Evolutionary conservation across 2,888 invertebrate species (phyloP).

Genomic region (Quadriops clusia): DNA sequence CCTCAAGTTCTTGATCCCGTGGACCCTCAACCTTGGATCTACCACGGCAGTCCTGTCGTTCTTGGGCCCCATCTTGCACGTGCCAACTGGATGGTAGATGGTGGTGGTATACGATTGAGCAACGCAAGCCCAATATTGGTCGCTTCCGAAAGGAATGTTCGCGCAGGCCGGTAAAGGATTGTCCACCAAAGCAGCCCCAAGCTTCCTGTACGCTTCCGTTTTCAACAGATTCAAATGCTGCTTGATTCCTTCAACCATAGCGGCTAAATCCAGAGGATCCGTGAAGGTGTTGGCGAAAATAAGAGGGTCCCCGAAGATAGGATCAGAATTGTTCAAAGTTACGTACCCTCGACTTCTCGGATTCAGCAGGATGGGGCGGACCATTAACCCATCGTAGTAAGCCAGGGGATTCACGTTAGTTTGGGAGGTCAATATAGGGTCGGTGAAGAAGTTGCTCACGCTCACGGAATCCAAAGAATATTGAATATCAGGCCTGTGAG

Average conservation of each 20-base stretch:
- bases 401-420: slow-evolving; percentile 43
- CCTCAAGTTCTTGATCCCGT: slow-evolving; percentile 49
- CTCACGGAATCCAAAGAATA: slow-evolving; percentile 49
- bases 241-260: slow-evolving; percentile 48
- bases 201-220: slow-evolving; percentile 45
- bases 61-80: slow-evolving; percentile 58
- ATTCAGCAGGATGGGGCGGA: slow-evolving; percentile 48
- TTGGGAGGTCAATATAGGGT: slow-evolving; percentile 38
- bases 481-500: slow-evolving; percentile 52
- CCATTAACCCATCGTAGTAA: slow-evolving; percentile 50
- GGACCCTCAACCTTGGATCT: slow-evolving; percentile 48
- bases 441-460: slow-evolving; percentile 44
- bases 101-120: slow-evolving; percentile 55
- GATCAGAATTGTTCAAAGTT: slow-evolving; percentile 54
- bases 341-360: slow-evolving; percentile 54
- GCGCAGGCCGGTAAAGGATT: slow-evolving; percentile 48
- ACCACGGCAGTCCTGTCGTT: slow-evolving; percentile 53
- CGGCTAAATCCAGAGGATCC: slow-evolving; percentile 49
- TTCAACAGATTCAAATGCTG: slow-evolving; percentile 46
- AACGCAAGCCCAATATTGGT: slow-evolving; percentile 56
- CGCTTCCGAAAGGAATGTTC: slow-evolving; percentile 44
- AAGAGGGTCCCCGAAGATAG: slow-evolving; percentile 56
- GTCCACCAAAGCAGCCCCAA: slow-evolving; percentile 45
- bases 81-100: slow-evolving; percentile 57
- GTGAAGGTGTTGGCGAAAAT: slow-evolving; percentile 61